These are phyloP conservation scores for Parotocinclus haroldoi DNA, from an alignment of 2,797 vertebrate species.

Conservation along the genomic window DNA sequence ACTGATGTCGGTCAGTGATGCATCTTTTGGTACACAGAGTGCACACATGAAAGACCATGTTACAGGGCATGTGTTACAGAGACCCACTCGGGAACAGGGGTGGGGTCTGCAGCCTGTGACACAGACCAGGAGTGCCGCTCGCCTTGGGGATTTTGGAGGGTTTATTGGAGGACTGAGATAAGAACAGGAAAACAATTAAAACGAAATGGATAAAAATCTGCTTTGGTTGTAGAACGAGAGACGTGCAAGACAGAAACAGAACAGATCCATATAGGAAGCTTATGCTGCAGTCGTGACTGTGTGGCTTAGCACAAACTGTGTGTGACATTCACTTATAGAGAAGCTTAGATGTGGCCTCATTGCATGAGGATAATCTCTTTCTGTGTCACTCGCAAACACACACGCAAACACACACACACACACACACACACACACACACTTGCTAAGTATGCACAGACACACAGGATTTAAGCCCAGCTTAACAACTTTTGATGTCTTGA, in stretches of 20 bases:
- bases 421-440: conserved; percentile 6
- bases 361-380: conserved; percentile 3
- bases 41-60: too few relatives aligned
- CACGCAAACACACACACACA: conserved; percentile 9
- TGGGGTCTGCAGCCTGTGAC: too few relatives aligned
- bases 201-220: not conserved
- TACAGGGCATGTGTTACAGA: too few relatives aligned
- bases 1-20: too few relatives aligned
- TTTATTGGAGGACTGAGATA: not conserved
- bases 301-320: conserved; percentile 9
- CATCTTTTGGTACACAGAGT: too few relatives aligned
- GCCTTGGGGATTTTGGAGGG: too few relatives aligned
- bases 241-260: not conserved
- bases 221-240: too few relatives aligned
- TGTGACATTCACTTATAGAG: conserved; percentile 21
- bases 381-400: not conserved
- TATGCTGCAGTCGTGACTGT: not conserved
- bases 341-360: conserved; percentile 21
- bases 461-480: not conserved
- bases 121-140: too few relatives aligned
- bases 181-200: not conserved
- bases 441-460: not conserved
- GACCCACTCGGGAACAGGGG: too few relatives aligned
- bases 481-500: too few relatives aligned
- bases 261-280: conserved; percentile 1